Evolutionary conservation across 1,140 invertebrate species (phyloP).

Genomic region (Parapsyche elsis): DNA sequence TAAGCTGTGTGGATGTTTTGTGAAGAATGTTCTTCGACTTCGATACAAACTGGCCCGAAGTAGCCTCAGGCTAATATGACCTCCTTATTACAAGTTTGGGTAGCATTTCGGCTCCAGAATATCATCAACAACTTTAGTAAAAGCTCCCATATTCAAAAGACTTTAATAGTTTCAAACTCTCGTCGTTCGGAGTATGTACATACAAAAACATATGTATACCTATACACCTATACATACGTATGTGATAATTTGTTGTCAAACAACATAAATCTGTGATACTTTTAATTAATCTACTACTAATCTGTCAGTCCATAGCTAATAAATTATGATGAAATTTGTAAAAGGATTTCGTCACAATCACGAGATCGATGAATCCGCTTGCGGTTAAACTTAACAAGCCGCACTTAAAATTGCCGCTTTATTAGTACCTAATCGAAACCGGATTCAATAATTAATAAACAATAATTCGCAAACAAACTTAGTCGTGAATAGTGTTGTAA

Average conservation of each 20-base stretch:
- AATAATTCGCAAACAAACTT: too few relatives aligned
- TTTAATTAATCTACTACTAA: too few relatives aligned
- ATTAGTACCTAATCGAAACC: too few relatives aligned
- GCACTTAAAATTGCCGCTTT: not conserved
- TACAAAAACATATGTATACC: not conserved
- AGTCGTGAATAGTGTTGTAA: too few relatives aligned
- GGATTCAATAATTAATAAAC: too few relatives aligned
- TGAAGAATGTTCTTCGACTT: conserved; percentile 22
- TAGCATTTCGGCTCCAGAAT: not conserved
- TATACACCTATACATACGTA: not conserved
- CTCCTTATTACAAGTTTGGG: not conserved
- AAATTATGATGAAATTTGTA: too few relatives aligned
- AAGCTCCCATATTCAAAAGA: not conserved
- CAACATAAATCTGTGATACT: too few relatives aligned
- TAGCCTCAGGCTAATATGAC: not conserved
- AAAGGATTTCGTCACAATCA: not conserved
- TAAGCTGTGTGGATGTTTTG: conserved; percentile 32
- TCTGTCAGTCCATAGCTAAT: too few relatives aligned
- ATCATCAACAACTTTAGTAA: not conserved
- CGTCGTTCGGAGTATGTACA: not conserved
- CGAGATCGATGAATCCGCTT: not conserved
- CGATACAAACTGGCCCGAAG: conserved; percentile 10
- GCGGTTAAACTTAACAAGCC: not conserved
- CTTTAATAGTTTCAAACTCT: too few relatives aligned
- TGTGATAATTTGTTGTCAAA: too few relatives aligned